phyloP scores from a whole-genome alignment of 2,888 invertebrate species.

The Latheticus oryzae region DNA sequence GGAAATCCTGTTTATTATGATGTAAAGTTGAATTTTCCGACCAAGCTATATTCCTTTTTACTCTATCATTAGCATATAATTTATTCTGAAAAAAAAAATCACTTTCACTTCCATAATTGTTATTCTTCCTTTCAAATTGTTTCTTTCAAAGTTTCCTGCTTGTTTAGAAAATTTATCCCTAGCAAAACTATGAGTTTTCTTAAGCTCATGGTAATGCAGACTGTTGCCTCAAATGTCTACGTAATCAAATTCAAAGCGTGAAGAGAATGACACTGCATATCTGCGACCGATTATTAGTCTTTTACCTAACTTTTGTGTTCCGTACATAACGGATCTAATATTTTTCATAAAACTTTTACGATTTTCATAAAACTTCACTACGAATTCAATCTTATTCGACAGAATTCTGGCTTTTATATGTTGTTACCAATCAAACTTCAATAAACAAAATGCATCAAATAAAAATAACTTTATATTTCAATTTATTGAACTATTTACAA shows the following conservation, averaged over 20 bases:
- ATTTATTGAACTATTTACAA: neutral
- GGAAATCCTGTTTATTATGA: constrained; percentile 44
- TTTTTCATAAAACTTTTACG: constrained; percentile 37
- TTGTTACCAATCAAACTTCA: constrained; percentile 24
- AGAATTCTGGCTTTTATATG: constrained; percentile 20
- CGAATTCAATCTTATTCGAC: constrained; percentile 30
- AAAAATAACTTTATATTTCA: constrained; percentile 4
- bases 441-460: constrained; percentile 17
- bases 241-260: constrained; percentile 39
- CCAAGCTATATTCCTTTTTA: constrained; percentile 23
- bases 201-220: constrained; percentile 8
- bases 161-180: constrained; percentile 18
- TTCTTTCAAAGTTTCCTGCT: constrained; percentile 26
- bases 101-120: constrained; percentile 35
- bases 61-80: too few relatives aligned
- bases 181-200: constrained; percentile 1
- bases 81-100: too few relatives aligned
- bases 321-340: constrained; percentile 30
- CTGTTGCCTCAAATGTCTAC: constrained; percentile 28
- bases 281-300: constrained; percentile 38
- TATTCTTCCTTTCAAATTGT: constrained; percentile 36
- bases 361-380: constrained; percentile 31
- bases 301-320: constrained; percentile 37
- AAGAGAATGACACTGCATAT: constrained; percentile 40
- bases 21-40: constrained; percentile 43